A percentile compares a stretch with the other conserved stretches of the same genome.
phyloP scores from a whole-genome alignment of 2,888 invertebrate genomes.

The Cheilosia vulpina region DNA sequence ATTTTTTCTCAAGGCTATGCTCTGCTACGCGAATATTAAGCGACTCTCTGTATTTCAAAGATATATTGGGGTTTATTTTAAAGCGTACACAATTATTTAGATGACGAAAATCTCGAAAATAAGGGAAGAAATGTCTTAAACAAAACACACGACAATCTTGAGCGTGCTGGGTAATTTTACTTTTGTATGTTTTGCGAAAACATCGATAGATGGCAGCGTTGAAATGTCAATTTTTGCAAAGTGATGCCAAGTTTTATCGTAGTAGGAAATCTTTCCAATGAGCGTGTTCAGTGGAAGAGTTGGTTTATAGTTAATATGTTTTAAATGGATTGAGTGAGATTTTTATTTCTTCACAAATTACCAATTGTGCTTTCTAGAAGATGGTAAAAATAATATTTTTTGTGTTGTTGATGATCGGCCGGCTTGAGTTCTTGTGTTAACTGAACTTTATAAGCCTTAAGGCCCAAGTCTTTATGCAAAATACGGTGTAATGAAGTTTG shows the following conservation, averaged over 20 bases:
- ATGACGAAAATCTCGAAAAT: conserved; percentile 53
- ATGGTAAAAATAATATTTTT: too few relatives aligned
- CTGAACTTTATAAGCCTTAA: too few relatives aligned
- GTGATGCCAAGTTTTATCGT: conserved; percentile 29
- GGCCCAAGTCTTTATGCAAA: too few relatives aligned
- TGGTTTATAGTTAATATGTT: too few relatives aligned
- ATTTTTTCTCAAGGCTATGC: conserved; percentile 36
- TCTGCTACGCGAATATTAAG: conserved; percentile 26
- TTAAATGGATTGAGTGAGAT: too few relatives aligned
- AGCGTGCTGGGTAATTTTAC: conserved; percentile 60
- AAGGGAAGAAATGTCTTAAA: conserved; percentile 72
- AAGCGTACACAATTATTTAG: conserved; percentile 49
- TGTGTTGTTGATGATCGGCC: too few relatives aligned
- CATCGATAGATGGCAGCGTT: conserved; percentile 62
- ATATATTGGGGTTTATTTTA: conserved; percentile 39
- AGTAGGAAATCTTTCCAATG: background rate
- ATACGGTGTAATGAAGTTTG: too few relatives aligned
- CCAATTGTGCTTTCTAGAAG: too few relatives aligned
- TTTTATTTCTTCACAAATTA: too few relatives aligned
- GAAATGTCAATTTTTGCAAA: conserved; percentile 46
- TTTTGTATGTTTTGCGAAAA: conserved; percentile 31
- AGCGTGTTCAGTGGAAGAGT: conserved; percentile 2
- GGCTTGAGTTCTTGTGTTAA: too few relatives aligned
- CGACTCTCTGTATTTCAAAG: conserved; percentile 28
- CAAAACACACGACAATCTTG: conserved; percentile 76